Evolutionary conservation across 2,113 vertebrate species (phyloP), one percentile per base, ranked within the genome.

Genomic region (Isichthys henryi): DNA sequence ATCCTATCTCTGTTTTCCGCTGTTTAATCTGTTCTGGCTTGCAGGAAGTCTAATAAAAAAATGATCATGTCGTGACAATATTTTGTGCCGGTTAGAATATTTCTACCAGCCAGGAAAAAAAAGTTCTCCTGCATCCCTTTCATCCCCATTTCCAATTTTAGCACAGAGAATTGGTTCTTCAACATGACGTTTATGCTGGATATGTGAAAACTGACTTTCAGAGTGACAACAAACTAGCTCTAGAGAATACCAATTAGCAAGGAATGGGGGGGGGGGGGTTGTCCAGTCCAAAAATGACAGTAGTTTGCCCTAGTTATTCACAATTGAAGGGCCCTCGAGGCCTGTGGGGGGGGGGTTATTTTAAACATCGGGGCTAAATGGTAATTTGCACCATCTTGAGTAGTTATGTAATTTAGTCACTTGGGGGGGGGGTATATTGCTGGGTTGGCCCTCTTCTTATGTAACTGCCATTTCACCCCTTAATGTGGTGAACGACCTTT

Each of bases 181-280:
- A 39, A 43, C 50, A 39, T 43, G 23, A n/a, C 19, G 35, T 82
- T 39, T 46, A 35, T 10, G 82, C 17, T 39, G 35, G 43, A 85
- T 21, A n/a, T 89, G 88, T 58, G 53, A 56, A 62, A 62, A 89
- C 74, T 77, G 39, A 85, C 82, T 85, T 85, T 52, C 10, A 19
- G 35, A 46, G 53, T 56, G 5, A 56, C 74, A 43, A 43, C 31
- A 80, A 80, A 43, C 13, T 35, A 80, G 15, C 31, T 80, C 43
- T 53, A n/a, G 5, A 43, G 15, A 23, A 85, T 39, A 21, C 39
- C 10, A 89, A 27, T 23, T 15, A 89, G 31, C 48, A 19, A 58
- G 31, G 39, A 50, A 9, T n/a, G 45, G 23, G 10, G 84, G 8
- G 5, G 84, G 2, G 19, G 56, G 4, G 35, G 15, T 13, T 0